These are phyloP conservation scores for Zaprionus obscuricornis DNA, from an alignment of 2,888 invertebrate genomes.

Conservation along the genomic window DNA sequence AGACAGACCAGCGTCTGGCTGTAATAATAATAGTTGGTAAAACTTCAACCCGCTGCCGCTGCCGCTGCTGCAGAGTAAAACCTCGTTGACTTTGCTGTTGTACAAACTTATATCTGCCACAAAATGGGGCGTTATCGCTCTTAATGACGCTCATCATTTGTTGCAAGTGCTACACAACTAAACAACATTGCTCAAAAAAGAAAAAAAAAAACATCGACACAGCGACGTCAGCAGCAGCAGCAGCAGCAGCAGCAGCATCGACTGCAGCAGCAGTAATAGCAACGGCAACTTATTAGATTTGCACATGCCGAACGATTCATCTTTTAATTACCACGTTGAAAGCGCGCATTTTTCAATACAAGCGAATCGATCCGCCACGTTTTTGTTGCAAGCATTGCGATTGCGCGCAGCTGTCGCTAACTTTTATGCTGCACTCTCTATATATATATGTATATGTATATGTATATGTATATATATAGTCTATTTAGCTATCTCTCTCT, in stretches of 20 bases:
- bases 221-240: constrained; percentile 20
- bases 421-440: neutral
- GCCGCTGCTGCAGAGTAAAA: no score
- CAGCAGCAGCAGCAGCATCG: no score
- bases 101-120: no score
- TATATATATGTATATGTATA: neutral
- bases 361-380: constrained; percentile 19
- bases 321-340: constrained; percentile 82
- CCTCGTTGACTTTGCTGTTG: no score
- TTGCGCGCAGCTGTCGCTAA: constrained; percentile 19
- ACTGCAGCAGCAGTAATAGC: no score
- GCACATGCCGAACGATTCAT: constrained; percentile 78
- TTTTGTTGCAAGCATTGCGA: no score
- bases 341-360: constrained; percentile 78
- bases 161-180: constrained; percentile 40
- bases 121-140: constrained; percentile 79
- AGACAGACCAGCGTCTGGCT: no score
- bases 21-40: no score
- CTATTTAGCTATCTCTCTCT: neutral
- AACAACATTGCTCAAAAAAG: constrained; percentile 3
- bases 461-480: neutral
- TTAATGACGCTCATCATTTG: constrained; percentile 81
- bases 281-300: constrained; percentile 63
- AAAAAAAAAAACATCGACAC: no score
- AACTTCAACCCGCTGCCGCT: neutral